These are phyloP conservation scores for Lamellibrachia luymesi DNA, from an alignment of 1,140 invertebrate genomes.

Conservation along the genomic window DNA sequence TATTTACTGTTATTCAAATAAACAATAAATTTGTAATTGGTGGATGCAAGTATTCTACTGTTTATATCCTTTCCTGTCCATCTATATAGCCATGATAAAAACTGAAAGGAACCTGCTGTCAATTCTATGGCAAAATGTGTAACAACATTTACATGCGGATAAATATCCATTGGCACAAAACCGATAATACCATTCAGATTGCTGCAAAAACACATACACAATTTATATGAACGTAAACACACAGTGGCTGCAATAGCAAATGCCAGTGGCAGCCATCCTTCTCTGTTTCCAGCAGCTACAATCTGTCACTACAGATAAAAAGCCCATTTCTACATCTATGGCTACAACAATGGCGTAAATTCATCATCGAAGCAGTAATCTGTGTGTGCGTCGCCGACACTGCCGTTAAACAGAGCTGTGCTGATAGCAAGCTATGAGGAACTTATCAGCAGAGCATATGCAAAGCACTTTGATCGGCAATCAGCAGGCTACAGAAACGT, in stretches of 20 bases:
- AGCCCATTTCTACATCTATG: neutral
- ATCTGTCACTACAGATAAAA: neutral
- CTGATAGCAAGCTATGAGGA: neutral
- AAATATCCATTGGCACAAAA: neutral
- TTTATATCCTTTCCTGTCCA: neutral
- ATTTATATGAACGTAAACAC: neutral
- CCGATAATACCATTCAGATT: neutral
- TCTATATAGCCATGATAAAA: neutral
- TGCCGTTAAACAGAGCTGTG: neutral
- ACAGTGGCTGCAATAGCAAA: neutral
- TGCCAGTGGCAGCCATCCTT: neutral
- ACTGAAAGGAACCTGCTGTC: neutral
- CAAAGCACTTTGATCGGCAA: neutral
- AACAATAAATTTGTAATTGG: neutral
- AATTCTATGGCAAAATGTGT: neutral
- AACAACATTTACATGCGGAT: neutral
- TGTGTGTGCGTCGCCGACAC: neutral
- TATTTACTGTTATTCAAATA: neutral
- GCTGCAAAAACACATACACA: neutral
- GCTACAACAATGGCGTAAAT: neutral
- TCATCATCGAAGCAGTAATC: neutral
- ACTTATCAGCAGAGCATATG: neutral
- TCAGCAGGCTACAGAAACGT: neutral
- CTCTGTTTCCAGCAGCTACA: neutral
- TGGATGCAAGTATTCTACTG: neutral